Conservation (phyloP, 2,113 vertebrate species). For the Potamarius usumacintae region DNA sequence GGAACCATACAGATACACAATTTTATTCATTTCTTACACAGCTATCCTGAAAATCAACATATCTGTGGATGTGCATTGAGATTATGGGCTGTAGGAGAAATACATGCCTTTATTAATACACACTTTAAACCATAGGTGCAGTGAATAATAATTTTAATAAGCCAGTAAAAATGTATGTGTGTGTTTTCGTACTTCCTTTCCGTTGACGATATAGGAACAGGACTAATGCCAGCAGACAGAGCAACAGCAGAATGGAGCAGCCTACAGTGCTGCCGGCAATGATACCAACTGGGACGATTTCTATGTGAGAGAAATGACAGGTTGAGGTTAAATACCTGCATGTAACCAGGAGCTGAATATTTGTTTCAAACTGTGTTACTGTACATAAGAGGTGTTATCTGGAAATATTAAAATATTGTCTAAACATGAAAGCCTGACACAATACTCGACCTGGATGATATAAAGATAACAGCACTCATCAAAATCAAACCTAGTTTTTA, state of each 20-base stretch:
- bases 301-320: slow-evolving; percentile 62
- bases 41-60: not conserved
- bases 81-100: not conserved
- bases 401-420: not conserved
- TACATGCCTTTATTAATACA: not conserved
- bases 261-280: slow-evolving; percentile 85
- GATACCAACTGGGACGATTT: slow-evolving; percentile 85
- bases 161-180: not conserved
- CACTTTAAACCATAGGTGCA: not conserved
- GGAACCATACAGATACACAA: slow-evolving; percentile 47
- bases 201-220: slow-evolving; percentile 92
- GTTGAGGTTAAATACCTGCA: not conserved
- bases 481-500: not conserved
- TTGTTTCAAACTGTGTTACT: not conserved
- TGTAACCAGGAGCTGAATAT: not conserved
- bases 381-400: not conserved
- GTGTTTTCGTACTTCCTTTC: slow-evolving; percentile 90
- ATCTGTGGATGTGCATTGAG: not conserved
- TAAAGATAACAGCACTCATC: not conserved
- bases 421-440: not conserved
- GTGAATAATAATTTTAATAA: not conserved
- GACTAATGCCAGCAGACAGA: slow-evolving; percentile 78
- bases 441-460: no score
- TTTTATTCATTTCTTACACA: not conserved
- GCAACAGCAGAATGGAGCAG: slow-evolving; percentile 79